Conservation (phyloP, 2,797 vertebrate genomes). For the Toxotes lorentzi region DNA sequence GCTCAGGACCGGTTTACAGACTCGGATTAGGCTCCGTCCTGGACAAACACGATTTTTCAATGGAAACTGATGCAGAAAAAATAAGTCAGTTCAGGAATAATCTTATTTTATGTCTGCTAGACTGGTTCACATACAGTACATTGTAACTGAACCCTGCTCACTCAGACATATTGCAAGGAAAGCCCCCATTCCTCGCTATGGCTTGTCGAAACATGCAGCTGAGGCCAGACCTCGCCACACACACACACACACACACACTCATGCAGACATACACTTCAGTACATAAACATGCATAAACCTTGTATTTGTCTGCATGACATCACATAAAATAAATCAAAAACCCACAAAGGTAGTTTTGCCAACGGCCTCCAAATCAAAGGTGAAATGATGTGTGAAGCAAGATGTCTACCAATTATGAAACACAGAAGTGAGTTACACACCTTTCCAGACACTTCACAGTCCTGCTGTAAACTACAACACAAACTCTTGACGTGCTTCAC, state of each 20-base stretch:
- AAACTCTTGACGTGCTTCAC: not conserved
- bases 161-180: slow-evolving; percentile 50
- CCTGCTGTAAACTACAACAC: slow-evolving; percentile 26
- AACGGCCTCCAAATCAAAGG: slow-evolving; percentile 41
- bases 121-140: slow-evolving; percentile 14
- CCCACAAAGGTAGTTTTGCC: slow-evolving; percentile 23
- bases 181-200: slow-evolving; percentile 53
- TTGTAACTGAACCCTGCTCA: slow-evolving; percentile 47
- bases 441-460: slow-evolving; percentile 38
- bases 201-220: slow-evolving; percentile 71
- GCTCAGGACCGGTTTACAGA: slow-evolving; percentile 45
- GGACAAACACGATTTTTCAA: slow-evolving; percentile 44
- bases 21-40: slow-evolving; percentile 39
- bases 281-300: slow-evolving; percentile 45
- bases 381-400: slow-evolving; percentile 36
- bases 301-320: slow-evolving; percentile 55
- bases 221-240: slow-evolving; percentile 32
- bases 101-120: slow-evolving; percentile 45
- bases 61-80: slow-evolving; percentile 41
- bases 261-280: slow-evolving; percentile 8
- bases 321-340: slow-evolving; percentile 50
- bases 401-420: slow-evolving; percentile 54
- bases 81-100: slow-evolving; percentile 27
- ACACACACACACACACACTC: slow-evolving; percentile 38
- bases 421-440: slow-evolving; percentile 36